Evolutionary conservation across 2,113 vertebrate genomes (phyloP).

Genomic region (Formicarius rufipectus): DNA sequence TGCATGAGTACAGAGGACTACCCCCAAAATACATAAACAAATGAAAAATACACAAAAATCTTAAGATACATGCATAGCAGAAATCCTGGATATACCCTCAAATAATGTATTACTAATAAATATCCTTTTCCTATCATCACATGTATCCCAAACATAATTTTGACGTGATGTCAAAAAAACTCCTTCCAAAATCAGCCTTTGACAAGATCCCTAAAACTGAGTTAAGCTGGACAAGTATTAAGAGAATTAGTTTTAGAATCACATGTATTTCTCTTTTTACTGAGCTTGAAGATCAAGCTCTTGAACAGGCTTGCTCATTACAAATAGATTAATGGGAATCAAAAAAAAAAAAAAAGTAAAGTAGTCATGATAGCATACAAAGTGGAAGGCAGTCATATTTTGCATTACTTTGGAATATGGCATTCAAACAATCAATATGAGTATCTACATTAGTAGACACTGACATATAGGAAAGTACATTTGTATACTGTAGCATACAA

Average conservation of each 20-base stretch:
- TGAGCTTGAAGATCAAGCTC: not conserved
- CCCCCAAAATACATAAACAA: not conserved
- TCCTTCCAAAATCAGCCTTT: not conserved
- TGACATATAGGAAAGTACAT: not conserved
- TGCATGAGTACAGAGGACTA: not conserved
- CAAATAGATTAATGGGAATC: not conserved
- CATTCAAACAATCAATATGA: not conserved
- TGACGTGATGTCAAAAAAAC: not conserved
- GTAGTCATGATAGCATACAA: not conserved
- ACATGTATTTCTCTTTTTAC: not conserved
- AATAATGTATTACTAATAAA: not conserved
- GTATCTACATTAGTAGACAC: not conserved
- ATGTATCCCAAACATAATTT: not conserved
- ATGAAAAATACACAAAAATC: not conserved
- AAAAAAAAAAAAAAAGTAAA: not conserved
- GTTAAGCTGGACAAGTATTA: not conserved
- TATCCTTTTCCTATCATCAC: not conserved
- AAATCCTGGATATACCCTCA: not conserved
- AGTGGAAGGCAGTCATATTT: not conserved
- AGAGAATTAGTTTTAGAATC: not conserved
- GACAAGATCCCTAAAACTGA: not conserved
- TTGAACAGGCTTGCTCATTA: not conserved
- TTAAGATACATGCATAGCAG: not conserved
- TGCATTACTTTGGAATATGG: not conserved
- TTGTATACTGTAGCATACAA: not conserved